Conservation (phyloP, 1,140 invertebrate genomes). For the Drosophila miranda region DNA sequence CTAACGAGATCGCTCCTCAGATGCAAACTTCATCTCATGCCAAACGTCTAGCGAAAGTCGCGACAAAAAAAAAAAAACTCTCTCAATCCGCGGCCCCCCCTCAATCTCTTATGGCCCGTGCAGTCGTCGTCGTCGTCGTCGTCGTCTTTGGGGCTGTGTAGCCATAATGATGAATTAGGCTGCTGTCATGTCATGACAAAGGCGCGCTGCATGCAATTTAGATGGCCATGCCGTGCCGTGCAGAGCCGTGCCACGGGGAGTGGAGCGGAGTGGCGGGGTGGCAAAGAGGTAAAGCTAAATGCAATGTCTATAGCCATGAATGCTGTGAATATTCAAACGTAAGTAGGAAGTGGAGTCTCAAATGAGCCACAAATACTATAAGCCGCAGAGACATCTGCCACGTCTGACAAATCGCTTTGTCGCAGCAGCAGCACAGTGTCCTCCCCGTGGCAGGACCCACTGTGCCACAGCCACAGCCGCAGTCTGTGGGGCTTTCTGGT, state of each 20-base stretch:
- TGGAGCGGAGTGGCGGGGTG: background rate
- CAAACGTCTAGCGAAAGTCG: conserved; percentile 75
- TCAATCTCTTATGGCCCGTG: conserved; percentile 5
- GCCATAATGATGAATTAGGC: conserved; percentile 81
- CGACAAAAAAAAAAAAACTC: conserved; percentile 64
- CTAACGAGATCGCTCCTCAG: conserved; percentile 46
- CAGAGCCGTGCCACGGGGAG: background rate
- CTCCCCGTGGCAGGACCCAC: conserved; percentile 8
- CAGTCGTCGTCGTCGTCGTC: conserved; percentile 20
- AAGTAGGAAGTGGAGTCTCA: conserved; percentile 73
- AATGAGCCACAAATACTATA: conserved; percentile 54
- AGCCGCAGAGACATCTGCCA: conserved; percentile 12
- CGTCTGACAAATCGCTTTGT: conserved; percentile 71
- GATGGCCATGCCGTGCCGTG: conserved; percentile 7
- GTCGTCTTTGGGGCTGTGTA: conserved; percentile 35
- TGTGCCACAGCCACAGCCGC: background rate
- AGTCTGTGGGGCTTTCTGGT: conserved; percentile 1
- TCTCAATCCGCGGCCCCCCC: conserved; percentile 42
- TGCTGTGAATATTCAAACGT: conserved; percentile 63
- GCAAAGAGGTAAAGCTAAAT: conserved; percentile 33
- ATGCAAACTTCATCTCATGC: conserved; percentile 50
- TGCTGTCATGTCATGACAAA: conserved; percentile 82
- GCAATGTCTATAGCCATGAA: conserved; percentile 54
- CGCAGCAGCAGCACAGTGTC: conserved; percentile 21
- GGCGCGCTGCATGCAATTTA: conserved; percentile 73